Conservation (phyloP, 2,797 vertebrate species). For the Zalophus californianus region DNA sequence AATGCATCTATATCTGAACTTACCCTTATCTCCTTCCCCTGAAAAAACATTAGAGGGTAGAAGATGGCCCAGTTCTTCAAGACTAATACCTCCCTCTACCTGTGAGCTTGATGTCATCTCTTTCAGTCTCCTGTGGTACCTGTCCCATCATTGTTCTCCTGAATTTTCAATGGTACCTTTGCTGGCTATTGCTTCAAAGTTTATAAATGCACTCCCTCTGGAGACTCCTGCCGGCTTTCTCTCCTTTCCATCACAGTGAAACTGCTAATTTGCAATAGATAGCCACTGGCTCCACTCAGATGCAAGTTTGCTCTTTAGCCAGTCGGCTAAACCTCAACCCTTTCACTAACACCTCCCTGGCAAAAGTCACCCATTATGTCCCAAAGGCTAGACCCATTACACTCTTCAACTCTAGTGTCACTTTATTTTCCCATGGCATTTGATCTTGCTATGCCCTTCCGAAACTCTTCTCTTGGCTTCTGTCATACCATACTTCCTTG, state of each 20-base stretch:
- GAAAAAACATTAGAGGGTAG: not conserved
- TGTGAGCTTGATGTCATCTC: not conserved
- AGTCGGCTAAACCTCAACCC: not conserved
- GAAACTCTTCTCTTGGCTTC: not conserved
- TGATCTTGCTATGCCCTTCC: not conserved
- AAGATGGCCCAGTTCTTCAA: not conserved
- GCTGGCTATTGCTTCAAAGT: not conserved
- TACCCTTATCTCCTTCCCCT: not conserved
- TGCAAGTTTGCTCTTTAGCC: not conserved
- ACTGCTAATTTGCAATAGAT: not conserved
- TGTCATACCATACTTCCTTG: not conserved
- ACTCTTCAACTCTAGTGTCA: not conserved
- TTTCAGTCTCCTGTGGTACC: not conserved
- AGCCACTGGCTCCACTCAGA: not conserved
- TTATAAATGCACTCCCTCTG: not conserved
- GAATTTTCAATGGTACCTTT: not conserved
- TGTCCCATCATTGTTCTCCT: not conserved
- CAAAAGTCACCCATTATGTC: not conserved
- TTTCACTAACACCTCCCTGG: not conserved
- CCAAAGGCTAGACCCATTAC: not conserved
- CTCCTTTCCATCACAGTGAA: not conserved
- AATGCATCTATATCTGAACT: not conserved
- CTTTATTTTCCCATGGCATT: not conserved
- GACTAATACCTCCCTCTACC: not conserved
- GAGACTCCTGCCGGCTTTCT: not conserved